phyloP scores from a whole-genome alignment of 1,140 invertebrate genomes.

The Gryon sp. region DNA sequence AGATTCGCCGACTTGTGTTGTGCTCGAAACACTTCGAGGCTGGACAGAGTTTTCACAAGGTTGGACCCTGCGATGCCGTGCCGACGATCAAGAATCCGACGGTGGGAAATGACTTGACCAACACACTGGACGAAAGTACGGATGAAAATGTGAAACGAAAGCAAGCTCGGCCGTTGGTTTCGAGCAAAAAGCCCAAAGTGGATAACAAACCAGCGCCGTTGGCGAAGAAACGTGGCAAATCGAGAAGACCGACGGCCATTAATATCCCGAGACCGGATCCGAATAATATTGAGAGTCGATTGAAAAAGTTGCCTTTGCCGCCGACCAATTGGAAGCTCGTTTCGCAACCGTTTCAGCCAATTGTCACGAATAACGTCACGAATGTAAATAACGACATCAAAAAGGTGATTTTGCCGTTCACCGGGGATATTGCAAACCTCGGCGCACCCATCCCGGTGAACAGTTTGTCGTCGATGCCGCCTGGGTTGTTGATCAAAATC shows the following conservation, averaged over 20 bases:
- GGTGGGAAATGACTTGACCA: constrained; percentile 1
- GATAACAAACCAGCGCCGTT: constrained; percentile 75
- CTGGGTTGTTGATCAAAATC: constrained; percentile 78
- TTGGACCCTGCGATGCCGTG: constrained; percentile 75
- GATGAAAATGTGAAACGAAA: constrained; percentile 52
- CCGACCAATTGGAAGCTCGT: constrained; percentile 75
- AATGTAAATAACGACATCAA: constrained; percentile 69
- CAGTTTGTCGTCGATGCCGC: constrained; percentile 76
- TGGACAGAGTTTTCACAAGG: constrained; percentile 74
- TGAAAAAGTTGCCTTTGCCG: constrained; percentile 74
- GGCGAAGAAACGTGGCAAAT: constrained; percentile 77
- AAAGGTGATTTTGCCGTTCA: constrained; percentile 76
- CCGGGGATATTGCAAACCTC: constrained; percentile 74
- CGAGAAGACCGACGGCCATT: constrained; percentile 73
- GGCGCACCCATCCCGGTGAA: constrained; percentile 76
- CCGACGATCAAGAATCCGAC: constrained; percentile 63
- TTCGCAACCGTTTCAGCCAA: constrained; percentile 71
- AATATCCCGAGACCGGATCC: constrained; percentile 73
- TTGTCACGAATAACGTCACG: constrained; percentile 70
- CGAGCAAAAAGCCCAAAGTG: constrained; percentile 77
- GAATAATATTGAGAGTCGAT: constrained; percentile 67
- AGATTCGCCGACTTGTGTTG: constrained; percentile 76
- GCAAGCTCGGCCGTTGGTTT: constrained; percentile 68
- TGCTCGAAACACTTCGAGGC: constrained; percentile 77
- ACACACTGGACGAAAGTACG: constrained; percentile 23